Evolutionary conservation across 1,140 invertebrate species (phyloP).

Genomic region (Magallana angulata): DNA sequence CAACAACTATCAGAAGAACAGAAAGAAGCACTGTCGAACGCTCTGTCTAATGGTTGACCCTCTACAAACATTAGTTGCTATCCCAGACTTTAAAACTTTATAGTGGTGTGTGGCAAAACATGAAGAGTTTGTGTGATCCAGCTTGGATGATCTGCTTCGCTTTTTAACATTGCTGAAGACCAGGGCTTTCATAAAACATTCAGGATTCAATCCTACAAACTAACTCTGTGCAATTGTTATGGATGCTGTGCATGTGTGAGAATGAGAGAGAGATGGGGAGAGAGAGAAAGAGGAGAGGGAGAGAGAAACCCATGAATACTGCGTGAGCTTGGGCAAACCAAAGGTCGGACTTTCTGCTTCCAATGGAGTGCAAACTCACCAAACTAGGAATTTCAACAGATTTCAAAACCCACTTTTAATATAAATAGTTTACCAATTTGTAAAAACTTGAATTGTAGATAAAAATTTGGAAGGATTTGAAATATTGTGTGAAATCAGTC

Average conservation of each 20-base stretch:
- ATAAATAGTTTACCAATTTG: too few relatives aligned
- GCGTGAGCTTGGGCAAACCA: neutral
- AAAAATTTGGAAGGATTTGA: too few relatives aligned
- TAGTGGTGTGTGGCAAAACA: slow-evolving; percentile 12
- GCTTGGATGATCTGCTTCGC: slow-evolving; percentile 1
- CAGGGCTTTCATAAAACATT: slow-evolving; percentile 23
- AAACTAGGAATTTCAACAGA: too few relatives aligned
- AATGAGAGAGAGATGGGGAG: neutral
- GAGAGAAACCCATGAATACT: neutral
- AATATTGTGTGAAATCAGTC: too few relatives aligned
- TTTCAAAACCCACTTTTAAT: too few relatives aligned
- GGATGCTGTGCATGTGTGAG: slow-evolving; percentile 1
- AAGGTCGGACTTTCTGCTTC: neutral
- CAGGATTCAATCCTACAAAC: slow-evolving; percentile 30
- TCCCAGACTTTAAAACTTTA: neutral
- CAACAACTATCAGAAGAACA: slow-evolving; percentile 88
- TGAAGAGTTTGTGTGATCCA: neutral
- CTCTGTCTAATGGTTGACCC: slow-evolving; percentile 27
- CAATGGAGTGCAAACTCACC: neutral
- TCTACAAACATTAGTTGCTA: neutral
- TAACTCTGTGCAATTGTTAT: slow-evolving; percentile 28
- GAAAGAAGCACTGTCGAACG: slow-evolving; percentile 86
- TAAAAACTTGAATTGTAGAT: too few relatives aligned
- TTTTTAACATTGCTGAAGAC: slow-evolving; percentile 30
- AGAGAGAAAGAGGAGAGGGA: neutral